Evolutionary conservation across 2,113 vertebrate genomes (phyloP), one percentile per base, ranked within the genome.

Genomic region (Hippocampus comes): DNA sequence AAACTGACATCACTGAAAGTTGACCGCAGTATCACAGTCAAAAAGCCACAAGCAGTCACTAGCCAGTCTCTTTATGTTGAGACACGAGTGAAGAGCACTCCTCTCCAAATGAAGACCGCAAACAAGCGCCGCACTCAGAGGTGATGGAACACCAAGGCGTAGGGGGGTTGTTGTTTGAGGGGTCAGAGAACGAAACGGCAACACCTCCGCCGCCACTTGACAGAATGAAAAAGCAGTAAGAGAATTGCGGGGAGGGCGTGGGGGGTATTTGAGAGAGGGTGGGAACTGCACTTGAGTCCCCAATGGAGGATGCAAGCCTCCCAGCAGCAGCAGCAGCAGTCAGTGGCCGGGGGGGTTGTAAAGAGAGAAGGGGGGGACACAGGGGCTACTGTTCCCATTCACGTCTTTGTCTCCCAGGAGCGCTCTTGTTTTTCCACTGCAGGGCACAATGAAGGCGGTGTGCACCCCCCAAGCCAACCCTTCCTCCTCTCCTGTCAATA

Each of bases 341-440:
- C 90, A 81, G 88, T 79, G 79, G 87, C 20, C 73, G 67, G 89
- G 89, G 12, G 63, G 21, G 10, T 38, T 0, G 12, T 1, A n/a
- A 14, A 12, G 10, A 21, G 64, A 17, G 48, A 12, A 91, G n/a
- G 63, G 41, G 63, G 67, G 21, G 91, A 98, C 95, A 98, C 94
- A 95, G 93, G 91, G 88, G 82, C 92, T 82, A 94, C 94, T 97
- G 95, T 97, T 96, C 90, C 83, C 88, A 84, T 94, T 94, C 83
- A 87, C 74, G 48, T 71, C 92, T 96, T 96, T 97, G 95, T 97
- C 92, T 92, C 82, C 89, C 82, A 76, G 86, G 76, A 75, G 84
- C 87, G 82, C 90, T 92, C 94, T 95, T 96, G 94, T 96, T 94
- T 93, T 91, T 92, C 89, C 91, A 88, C 92, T 91, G 85, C 90